phyloP scores from a whole-genome alignment of 2,797 vertebrate species.

The Poecilia velifera region DNA sequence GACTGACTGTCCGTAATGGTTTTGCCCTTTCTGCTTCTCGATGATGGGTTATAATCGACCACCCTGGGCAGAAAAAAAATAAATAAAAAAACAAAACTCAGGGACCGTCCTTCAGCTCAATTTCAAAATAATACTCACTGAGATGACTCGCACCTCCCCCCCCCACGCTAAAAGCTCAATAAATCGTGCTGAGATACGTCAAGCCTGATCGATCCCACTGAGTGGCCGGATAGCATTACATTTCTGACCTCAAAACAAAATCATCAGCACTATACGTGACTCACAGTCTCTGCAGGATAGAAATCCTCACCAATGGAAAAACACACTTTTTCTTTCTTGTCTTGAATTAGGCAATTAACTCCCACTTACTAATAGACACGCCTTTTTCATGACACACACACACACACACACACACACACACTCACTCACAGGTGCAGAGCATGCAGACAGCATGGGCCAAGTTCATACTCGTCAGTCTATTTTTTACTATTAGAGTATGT shows the following conservation, averaged over 20 bases:
- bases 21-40: conserved; percentile 44
- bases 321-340: neutral
- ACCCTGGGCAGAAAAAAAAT: neutral
- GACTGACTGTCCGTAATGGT: conserved; percentile 61
- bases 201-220: conserved; percentile 73
- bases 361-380: conserved; percentile 11
- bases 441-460: conserved; percentile 55
- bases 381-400: conserved; percentile 38
- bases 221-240: conserved; percentile 71
- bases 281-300: neutral
- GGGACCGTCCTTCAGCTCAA: conserved; percentile 37
- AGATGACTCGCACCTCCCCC: conserved; percentile 30
- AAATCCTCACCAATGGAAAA: neutral
- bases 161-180: conserved; percentile 73
- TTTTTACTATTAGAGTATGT: conserved; percentile 72
- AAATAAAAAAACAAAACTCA: conserved; percentile 11
- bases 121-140: conserved; percentile 51
- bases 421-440: conserved; percentile 40
- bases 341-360: conserved; percentile 19
- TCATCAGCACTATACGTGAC: conserved; percentile 53
- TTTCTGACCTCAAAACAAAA: conserved; percentile 65
- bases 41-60: conserved; percentile 57
- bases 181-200: conserved; percentile 63
- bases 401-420: neutral
- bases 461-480: conserved; percentile 75